phyloP scores from a whole-genome alignment of 2,113 vertebrate genomes.

The Sterrhoptilus dennistouni region DNA sequence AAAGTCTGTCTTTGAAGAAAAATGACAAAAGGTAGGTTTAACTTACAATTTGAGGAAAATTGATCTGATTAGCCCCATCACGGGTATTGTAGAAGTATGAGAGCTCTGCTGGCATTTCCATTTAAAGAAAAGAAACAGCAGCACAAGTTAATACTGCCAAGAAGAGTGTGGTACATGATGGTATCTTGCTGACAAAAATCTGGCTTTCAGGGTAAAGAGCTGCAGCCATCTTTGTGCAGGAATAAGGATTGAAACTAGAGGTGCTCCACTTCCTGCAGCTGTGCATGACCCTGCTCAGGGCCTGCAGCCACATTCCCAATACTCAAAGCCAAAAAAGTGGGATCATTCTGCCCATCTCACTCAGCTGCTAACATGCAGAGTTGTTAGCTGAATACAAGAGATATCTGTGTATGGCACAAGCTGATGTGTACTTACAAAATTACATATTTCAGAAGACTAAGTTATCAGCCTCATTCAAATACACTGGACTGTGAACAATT shows the following conservation, averaged over 20 bases:
- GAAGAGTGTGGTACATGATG: neutral
- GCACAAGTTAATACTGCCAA: neutral
- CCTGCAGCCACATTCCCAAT: neutral
- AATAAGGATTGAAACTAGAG: neutral
- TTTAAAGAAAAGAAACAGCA: conserved; percentile 21
- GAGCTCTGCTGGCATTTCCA: neutral
- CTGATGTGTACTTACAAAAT: neutral
- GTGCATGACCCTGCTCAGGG: fast-evolving
- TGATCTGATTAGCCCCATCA: neutral
- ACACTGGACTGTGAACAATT: neutral
- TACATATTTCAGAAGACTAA: neutral
- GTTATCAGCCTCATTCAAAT: neutral
- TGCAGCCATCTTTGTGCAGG: neutral
- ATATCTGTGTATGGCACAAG: neutral
- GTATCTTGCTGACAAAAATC: neutral
- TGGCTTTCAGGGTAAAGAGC: neutral
- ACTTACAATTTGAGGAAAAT: neutral
- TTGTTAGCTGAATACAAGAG: neutral
- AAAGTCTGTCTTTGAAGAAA: neutral
- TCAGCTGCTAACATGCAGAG: neutral
- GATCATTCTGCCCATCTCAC: neutral
- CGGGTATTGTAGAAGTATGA: neutral
- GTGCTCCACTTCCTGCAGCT: neutral
- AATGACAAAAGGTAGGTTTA: conserved; percentile 5
- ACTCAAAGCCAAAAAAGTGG: neutral